Percentiles rank a stretch among this genome's conserved stretches.
phyloP scores from a whole-genome alignment of 1,140 invertebrate species.

The Ditylenchus dipsaci region DNA sequence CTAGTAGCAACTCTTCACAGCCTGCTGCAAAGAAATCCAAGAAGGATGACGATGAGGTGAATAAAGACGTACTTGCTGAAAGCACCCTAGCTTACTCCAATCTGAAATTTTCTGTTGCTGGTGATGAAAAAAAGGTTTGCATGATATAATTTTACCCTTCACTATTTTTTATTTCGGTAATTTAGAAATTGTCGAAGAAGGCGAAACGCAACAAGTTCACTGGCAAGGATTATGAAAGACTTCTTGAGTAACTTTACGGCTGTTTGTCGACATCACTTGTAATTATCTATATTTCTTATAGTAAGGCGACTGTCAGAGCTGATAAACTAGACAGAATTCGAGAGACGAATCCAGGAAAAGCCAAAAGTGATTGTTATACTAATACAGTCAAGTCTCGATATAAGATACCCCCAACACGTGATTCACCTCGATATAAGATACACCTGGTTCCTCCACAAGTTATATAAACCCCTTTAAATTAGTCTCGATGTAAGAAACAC shows the following conservation, averaged over 20 bases:
- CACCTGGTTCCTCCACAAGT: no score
- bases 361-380: constrained; percentile 9
- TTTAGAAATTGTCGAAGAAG: constrained; percentile 2
- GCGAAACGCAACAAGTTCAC: constrained; percentile 39
- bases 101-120: neutral
- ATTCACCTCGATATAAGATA: no score
- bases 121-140: neutral
- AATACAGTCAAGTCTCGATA: neutral
- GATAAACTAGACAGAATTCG: constrained; percentile 23
- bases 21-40: constrained; percentile 7
- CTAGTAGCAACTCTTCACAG: neutral
- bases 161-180: constrained; percentile 9
- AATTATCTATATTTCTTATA: no score
- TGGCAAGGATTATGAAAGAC: constrained; percentile 39
- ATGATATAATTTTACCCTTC: no score
- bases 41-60: constrained; percentile 8
- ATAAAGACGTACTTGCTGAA: no score
- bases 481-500: no score
- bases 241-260: constrained; percentile 14
- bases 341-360: constrained; percentile 39
- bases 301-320: constrained; percentile 35
- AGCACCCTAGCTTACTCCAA: neutral
- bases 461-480: no score
- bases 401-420: neutral
- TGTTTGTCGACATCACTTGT: no score